Percentiles rank a stretch among this genome's conserved stretches.
phyloP scores from a whole-genome alignment of 2,888 invertebrate genomes.

The Meganola albula region DNA sequence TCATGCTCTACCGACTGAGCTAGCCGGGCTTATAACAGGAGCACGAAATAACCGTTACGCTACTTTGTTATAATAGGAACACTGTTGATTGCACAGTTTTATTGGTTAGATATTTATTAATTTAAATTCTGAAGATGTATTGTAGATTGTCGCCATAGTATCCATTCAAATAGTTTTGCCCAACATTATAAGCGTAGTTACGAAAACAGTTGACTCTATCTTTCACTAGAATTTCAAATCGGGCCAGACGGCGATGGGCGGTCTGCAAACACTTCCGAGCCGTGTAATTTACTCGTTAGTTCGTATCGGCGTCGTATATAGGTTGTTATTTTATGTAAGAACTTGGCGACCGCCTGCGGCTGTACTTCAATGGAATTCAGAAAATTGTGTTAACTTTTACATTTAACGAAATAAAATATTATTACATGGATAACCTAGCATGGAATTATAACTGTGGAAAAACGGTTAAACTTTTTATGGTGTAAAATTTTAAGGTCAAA shows the following conservation, averaged over 20 bases:
- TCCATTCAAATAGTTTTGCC: too few species aligned
- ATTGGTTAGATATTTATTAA: too few species aligned
- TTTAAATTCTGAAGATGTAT: too few species aligned
- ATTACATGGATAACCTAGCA: too few species aligned
- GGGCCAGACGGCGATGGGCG: slow-evolving; percentile 45
- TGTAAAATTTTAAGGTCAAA: too few species aligned
- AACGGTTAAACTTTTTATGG: too few species aligned
- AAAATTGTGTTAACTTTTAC: too few species aligned
- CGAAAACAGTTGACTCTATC: slow-evolving; percentile 30
- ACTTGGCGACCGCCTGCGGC: slow-evolving; percentile 47
- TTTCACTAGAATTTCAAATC: slow-evolving; percentile 39
- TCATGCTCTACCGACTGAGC: slow-evolving; percentile 79
- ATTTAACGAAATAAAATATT: too few species aligned
- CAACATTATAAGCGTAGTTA: slow-evolving; percentile 22
- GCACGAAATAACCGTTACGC: slow-evolving; percentile 24
- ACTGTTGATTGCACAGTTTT: too few species aligned
- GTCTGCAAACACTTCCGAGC: slow-evolving; percentile 55
- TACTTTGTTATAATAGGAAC: too few species aligned
- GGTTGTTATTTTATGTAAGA: slow-evolving; percentile 45
- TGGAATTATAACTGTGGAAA: too few species aligned
- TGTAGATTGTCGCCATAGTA: too few species aligned
- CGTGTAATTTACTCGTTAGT: slow-evolving; percentile 62
- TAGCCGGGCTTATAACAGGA: slow-evolving; percentile 53
- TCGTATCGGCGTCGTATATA: slow-evolving; percentile 45
- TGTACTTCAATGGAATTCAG: slow-evolving; percentile 36